Evolutionary conservation across 2,888 invertebrate species (phyloP), one percentile per base, ranked within the genome.

Genomic region (Phlogophora meticulosa): DNA sequence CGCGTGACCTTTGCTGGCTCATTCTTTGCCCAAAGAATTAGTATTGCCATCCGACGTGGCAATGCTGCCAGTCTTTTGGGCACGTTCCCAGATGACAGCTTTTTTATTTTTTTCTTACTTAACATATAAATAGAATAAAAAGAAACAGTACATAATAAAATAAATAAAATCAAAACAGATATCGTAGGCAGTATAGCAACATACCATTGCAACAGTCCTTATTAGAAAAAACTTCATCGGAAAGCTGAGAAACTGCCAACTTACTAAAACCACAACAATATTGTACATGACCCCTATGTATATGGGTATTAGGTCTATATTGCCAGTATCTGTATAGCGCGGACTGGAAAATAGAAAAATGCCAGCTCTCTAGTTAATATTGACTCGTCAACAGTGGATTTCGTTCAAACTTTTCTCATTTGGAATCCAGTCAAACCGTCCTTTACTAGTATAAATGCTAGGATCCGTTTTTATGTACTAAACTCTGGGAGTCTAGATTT

Each of bases 351-450:
- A 77, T 65, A 76, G 28, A 83, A 90, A 87, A 62, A 80, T 86
- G 78, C 91, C 76, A 76, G 82, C 86, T 90, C 90, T 90, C 92
- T 92, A 92, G 92, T 93, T 93, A 92, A 93, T 94, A 94, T 94
- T 94, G 94, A 94, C 94, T 94, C 93, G 92, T 91, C 92, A 92
- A 91, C 92, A 91, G 84, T 87, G 88, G 87, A 90, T 92, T 93
- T 92, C 90, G 92, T 91, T 87, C 81, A 88, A 95, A 95, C 95
- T 95, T 95, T 95, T 94, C 95, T 95, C 95, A 95, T 95, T 94
- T 94, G 85, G 91, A 88, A 92, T 88, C 88, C 90, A 92, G 89
- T 87, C 86, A 86, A 89, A 89, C 89, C 87, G 85, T 77, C 83
- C 72, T 75, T 76, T 62, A 56, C 73, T 77, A 64, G 67, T 51